Evolutionary conservation across 1,140 invertebrate genomes (phyloP), one percentile per base, ranked within the genome.

Genomic region (Camponotus vicinus): DNA sequence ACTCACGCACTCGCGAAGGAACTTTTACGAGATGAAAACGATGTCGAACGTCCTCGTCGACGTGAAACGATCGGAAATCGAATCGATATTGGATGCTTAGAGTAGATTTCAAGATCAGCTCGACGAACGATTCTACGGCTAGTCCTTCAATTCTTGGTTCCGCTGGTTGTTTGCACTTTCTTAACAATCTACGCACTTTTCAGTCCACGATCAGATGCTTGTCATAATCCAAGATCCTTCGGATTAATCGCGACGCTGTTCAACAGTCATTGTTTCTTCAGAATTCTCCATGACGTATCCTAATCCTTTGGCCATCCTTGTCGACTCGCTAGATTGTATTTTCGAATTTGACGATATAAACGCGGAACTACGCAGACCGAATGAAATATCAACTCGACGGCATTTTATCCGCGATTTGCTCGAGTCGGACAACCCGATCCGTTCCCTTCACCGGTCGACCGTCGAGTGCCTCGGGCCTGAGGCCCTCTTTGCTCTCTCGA

Each of bases 391-490:
- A 67, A 83, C 69, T 73, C n/a, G 70, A 73, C 79, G 73, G 55
- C 88, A 87, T 91, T 86, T 91, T 91, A 69, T 34, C 7, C 70
- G 85, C 69, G 64, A 21, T 55, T 79, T 37, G 66, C 21, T 85
- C 79, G 55, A 64, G 70, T 76, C 63, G 80, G 27, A 59, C 82
- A 76, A 79, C 27, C 27, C 90, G 93, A 94, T 92, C 92, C 91
- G 93, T 93, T 93, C 93, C 92, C 94, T 94, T 94, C 94, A 94
- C 94, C 91, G 93, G 93, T 86, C 90, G 92, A 92, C 79, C 88
- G 90, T 91, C 88, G 91, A 94, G 92, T 95, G 93, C 77, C 86
- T 86, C 57, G 82, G 80, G 85, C 89, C 82, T 83, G 64, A 79
- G 89, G 69, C 77, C 85, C 75, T 76, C 63, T 86, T 79, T 88